These are phyloP conservation scores for Sisor rabdophorus DNA, from an alignment of 2,113 vertebrate genomes.

Conservation along the genomic window DNA sequence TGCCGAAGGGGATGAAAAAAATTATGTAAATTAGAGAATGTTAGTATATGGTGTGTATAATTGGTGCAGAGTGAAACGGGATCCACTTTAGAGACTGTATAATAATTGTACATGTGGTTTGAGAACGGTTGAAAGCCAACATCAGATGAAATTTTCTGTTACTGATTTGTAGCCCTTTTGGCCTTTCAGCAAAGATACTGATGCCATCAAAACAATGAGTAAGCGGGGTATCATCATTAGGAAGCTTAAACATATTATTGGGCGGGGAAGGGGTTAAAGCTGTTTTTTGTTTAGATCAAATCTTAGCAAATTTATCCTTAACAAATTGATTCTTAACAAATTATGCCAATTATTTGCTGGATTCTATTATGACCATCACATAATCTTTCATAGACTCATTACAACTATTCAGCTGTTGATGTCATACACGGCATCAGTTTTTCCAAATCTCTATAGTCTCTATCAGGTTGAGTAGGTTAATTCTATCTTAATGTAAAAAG, in stretches of 20 bases:
- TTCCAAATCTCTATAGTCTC: background rate
- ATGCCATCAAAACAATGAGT: conserved; percentile 16
- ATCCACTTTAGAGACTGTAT: conserved; percentile 27
- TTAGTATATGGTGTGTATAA: conserved; percentile 64
- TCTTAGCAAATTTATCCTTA: too few relatives aligned
- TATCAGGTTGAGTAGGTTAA: background rate
- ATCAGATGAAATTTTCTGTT: conserved; percentile 25
- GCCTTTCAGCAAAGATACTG: conserved; percentile 2
- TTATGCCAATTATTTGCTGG: background rate
- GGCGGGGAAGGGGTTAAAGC: too few relatives aligned
- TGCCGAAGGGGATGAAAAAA: conserved; percentile 51
- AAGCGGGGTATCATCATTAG: background rate
- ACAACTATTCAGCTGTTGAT: background rate
- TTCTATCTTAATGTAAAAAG: background rate
- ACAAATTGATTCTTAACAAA: background rate
- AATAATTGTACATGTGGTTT: conserved; percentile 47
- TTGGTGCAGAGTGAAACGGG: conserved; percentile 49
- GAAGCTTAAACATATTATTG: too few relatives aligned
- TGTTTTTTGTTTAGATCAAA: background rate
- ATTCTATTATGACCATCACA: background rate
- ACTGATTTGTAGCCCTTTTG: conserved; percentile 25
- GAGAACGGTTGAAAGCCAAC: conserved; percentile 24
- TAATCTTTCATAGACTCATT: background rate
- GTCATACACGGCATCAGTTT: too few relatives aligned
- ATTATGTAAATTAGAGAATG: conserved; percentile 59